These are phyloP conservation scores for Myrmecobius fasciatus DNA, from an alignment of 2,113 vertebrate genomes.

Conservation along the genomic window DNA sequence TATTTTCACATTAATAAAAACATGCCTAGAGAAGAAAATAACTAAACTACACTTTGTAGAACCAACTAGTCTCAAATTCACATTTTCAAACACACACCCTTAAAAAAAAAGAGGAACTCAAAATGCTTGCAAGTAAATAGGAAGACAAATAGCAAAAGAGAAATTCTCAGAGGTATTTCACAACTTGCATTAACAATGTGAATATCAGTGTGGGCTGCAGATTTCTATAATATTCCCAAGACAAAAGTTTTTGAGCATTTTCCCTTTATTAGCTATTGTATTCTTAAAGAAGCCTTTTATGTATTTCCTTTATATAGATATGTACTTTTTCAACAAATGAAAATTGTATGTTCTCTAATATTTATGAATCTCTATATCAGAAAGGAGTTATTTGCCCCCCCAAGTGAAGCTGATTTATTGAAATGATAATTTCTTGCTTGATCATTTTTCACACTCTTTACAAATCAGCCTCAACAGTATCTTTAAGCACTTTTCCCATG, in stretches of 20 bases:
- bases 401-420: conserved; percentile 59
- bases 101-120: conserved; percentile 59
- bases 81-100: conserved; percentile 63
- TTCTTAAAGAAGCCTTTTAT: conserved; percentile 51
- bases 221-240: conserved; percentile 62
- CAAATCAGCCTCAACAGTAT: conserved; percentile 64
- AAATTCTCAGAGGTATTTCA: conserved; percentile 75
- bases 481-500: conserved; percentile 68
- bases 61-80: conserved; percentile 54
- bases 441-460: conserved; percentile 62
- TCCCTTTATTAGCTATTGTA: conserved; percentile 26
- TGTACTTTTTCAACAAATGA: conserved; percentile 69
- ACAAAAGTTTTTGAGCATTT: conserved; percentile 53
- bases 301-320: conserved; percentile 22
- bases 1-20: conserved; percentile 59
- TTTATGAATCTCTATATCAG: conserved; percentile 60
- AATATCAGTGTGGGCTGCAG: conserved; percentile 64
- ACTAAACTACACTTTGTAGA: conserved; percentile 66
- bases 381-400: conserved; percentile 44
- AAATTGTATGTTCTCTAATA: conserved; percentile 27
- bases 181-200: conserved; percentile 65
- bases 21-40: conserved; percentile 42
- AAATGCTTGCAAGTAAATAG: conserved; percentile 66
- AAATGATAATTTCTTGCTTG: conserved; percentile 42
- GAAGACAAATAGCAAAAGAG: conserved; percentile 50